phyloP scores from a whole-genome alignment of 2,888 invertebrate species.

The Harpagoxenus sublaevis region DNA sequence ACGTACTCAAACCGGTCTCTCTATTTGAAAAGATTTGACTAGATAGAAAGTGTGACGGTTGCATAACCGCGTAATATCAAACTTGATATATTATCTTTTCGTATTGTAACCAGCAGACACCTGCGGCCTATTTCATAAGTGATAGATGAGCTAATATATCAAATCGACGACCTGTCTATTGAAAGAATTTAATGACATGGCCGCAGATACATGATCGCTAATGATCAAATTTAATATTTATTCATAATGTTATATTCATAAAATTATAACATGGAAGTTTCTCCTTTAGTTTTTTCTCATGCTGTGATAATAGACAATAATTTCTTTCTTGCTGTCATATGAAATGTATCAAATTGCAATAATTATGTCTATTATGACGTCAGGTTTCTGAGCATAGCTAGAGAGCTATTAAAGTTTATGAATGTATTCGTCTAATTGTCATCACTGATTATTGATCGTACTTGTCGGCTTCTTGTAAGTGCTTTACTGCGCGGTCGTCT shows the following conservation, averaged over 20 bases:
- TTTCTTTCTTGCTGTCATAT: not conserved
- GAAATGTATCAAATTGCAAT: not conserved
- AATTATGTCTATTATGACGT: conserved; percentile 4
- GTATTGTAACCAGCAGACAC: conserved; percentile 5
- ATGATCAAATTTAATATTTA: not conserved
- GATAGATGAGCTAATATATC: conserved; percentile 28
- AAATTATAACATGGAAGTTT: not conserved
- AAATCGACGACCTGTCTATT: conserved; percentile 16
- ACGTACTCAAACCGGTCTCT: conserved; percentile 12
- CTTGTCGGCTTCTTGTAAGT: conserved; percentile 5
- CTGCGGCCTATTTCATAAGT: conserved; percentile 20
- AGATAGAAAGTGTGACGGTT: conserved; percentile 27
- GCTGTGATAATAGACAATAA: not conserved
- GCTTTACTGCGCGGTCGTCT: conserved; percentile 1
- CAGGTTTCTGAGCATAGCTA: not conserved
- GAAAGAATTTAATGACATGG: conserved; percentile 16
- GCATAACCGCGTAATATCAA: conserved; percentile 12
- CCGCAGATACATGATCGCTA: not conserved
- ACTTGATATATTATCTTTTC: conserved; percentile 31
- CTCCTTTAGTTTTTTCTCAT: not conserved
- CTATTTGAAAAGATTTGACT: conserved; percentile 30
- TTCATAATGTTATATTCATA: not conserved
- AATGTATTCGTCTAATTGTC: conserved; percentile 22
- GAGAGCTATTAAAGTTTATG: not conserved
- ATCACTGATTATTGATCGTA: not conserved